A percentile compares a stretch with the other conserved stretches of the same genome.
These are phyloP conservation scores for Eurois occulta DNA, from an alignment of 2,888 invertebrate genomes.

Conservation along the genomic window DNA sequence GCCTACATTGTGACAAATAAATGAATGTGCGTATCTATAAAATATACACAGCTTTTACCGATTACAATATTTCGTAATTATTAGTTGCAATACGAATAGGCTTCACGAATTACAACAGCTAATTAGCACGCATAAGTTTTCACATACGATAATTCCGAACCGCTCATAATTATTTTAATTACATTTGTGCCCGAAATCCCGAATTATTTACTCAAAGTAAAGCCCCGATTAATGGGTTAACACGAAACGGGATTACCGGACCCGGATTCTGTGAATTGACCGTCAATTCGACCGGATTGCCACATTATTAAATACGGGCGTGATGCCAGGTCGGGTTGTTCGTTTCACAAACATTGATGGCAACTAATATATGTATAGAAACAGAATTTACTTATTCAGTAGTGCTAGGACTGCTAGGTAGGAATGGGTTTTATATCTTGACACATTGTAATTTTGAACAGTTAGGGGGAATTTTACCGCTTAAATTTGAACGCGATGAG, in stretches of 20 bases:
- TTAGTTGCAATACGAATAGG: background rate
- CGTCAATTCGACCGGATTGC: slow-evolving; percentile 5
- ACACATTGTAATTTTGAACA: background rate
- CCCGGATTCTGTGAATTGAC: background rate
- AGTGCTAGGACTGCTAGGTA: background rate
- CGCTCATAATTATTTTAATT: slow-evolving; percentile 14
- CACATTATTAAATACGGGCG: slow-evolving; percentile 16
- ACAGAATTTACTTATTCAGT: background rate
- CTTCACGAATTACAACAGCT: background rate
- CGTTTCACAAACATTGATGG: background rate
- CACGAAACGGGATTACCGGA: slow-evolving; percentile 6
- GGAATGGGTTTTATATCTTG: background rate
- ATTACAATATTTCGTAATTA: background rate
- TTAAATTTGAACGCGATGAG: background rate
- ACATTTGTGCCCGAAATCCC: background rate
- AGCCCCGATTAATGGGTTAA: slow-evolving; percentile 25
- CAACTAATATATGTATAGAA: background rate
- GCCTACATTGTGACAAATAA: too few relatives aligned
- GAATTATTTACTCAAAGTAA: slow-evolving; percentile 23
- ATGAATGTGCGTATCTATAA: background rate
- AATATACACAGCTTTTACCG: background rate
- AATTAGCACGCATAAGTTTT: too few relatives aligned
- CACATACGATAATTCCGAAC: background rate
- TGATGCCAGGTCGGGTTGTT: background rate
- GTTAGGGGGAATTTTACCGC: background rate